A percentile compares a stretch with the other conserved stretches of the same genome.
Evolutionary conservation across 92 coral and sea anemone genomes (phyloP).

Genomic region (Metridium senile): DNA sequence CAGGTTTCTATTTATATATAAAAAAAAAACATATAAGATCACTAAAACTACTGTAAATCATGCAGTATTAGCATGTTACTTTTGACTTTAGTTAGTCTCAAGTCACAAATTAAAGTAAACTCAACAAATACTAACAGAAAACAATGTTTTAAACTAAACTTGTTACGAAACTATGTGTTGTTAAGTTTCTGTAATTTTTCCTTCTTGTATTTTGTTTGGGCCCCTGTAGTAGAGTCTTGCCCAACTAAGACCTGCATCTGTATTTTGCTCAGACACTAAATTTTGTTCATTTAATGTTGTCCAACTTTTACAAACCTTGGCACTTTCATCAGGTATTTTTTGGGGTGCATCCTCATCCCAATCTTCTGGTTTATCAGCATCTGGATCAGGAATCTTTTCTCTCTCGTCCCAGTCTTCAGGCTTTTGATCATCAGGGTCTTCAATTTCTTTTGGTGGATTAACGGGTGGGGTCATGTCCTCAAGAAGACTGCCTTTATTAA

Average conservation of each 20-base stretch:
- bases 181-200: no score
- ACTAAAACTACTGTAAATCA: not conserved
- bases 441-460: slow-evolving; percentile 95
- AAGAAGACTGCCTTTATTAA: slow-evolving; percentile 76
- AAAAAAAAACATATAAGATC: not conserved
- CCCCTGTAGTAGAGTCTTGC: no score
- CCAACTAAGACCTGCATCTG: no score
- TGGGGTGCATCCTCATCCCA: slow-evolving; percentile 99
- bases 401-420: slow-evolving; percentile 99
- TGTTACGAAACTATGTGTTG: no score
- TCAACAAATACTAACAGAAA: no score
- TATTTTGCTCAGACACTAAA: not conserved
- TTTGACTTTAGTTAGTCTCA: no score
- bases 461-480: slow-evolving; percentile 92
- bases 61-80: no score
- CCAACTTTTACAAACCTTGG: slow-evolving; percentile 56
- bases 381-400: slow-evolving; percentile 97
- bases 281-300: not conserved
- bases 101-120: no score
- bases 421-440: slow-evolving; percentile 85
- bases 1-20: slow-evolving; percentile 76
- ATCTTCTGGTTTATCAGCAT: slow-evolving; percentile 98
- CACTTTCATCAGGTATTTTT: slow-evolving; percentile 74
- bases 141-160: no score
- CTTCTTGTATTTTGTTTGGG: no score